Percentiles rank a stretch among this genome's conserved stretches.
Evolutionary conservation across 2,888 invertebrate species (phyloP).

Genomic region (Seira musarum): DNA sequence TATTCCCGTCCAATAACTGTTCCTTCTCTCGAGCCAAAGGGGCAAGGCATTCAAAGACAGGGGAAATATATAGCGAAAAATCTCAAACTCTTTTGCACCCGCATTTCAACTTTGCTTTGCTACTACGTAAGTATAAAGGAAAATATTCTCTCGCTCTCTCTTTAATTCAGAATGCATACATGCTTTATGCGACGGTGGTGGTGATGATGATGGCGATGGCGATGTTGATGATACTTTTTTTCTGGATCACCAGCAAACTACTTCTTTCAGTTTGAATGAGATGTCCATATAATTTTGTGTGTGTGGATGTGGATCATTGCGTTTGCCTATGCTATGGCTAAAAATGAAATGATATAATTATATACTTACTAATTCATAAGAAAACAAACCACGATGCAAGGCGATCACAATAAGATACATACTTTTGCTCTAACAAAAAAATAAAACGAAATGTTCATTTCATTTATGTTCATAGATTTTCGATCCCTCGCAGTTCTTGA

Average conservation of each 20-base stretch:
- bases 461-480: too few species aligned
- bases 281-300: slow-evolving; percentile 23
- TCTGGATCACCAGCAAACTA: slow-evolving; percentile 49
- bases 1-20: slow-evolving; percentile 48
- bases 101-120: slow-evolving; percentile 13
- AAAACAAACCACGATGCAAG: too few species aligned
- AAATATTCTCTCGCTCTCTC: background rate
- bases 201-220: slow-evolving; percentile 27
- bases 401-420: too few species aligned
- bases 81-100: slow-evolving; percentile 7
- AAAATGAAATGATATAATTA: slow-evolving; percentile 41
- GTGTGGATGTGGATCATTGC: slow-evolving; percentile 34
- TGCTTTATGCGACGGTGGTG: background rate
- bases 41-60: slow-evolving; percentile 45
- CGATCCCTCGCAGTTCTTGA: too few species aligned
- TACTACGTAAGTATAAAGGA: slow-evolving; percentile 19
- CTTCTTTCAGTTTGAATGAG: background rate
- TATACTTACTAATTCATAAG: too few species aligned
- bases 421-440: too few species aligned
- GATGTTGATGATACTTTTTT: slow-evolving; percentile 45
- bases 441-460: too few species aligned
- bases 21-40: slow-evolving; percentile 33
- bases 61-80: too few species aligned
- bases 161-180: slow-evolving; percentile 6
- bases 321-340: slow-evolving; percentile 13